phyloP scores from a whole-genome alignment of 92 coral and sea anemone genomes.

The Nematostella vectensis region DNA sequence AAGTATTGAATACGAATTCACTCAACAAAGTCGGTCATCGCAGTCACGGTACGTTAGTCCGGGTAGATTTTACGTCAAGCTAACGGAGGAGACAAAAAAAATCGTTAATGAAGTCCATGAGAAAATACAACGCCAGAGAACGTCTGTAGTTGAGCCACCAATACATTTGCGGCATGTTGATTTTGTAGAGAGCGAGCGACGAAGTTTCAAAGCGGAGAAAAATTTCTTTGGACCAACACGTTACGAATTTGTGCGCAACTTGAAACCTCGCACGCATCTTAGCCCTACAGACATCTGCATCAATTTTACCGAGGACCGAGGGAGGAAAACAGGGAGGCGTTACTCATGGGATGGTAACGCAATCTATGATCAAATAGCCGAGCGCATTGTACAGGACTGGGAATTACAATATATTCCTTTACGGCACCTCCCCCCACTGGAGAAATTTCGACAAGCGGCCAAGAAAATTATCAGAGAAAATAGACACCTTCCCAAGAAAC shows the following conservation, averaged over 20 bases:
- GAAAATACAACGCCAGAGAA: slow-evolving; percentile 14
- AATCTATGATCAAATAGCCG: neutral
- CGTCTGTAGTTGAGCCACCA: neutral
- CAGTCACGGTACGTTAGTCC: slow-evolving; percentile 40
- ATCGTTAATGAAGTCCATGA: slow-evolving; percentile 19
- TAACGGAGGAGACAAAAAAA: slow-evolving; percentile 29
- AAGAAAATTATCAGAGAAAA: slow-evolving; percentile 21
- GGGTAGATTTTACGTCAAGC: slow-evolving; percentile 52
- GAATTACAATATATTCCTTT: neutral
- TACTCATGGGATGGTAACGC: neutral
- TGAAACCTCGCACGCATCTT: neutral
- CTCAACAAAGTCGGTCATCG: neutral
- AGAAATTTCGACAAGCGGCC: slow-evolving; percentile 48
- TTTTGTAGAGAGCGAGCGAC: neutral
- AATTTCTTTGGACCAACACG: neutral
- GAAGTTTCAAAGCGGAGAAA: neutral
- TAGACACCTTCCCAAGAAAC: slow-evolving; percentile 25
- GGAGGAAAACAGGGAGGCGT: neutral
- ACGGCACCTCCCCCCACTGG: slow-evolving; percentile 32
- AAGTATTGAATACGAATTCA: neutral
- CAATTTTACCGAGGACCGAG: neutral
- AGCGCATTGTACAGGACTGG: neutral
- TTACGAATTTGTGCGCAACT: neutral
- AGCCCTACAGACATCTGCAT: neutral
- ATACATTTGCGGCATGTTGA: neutral